Base-by-base conservation (phyloP, 1,140 invertebrate species). In the Asbolus verrucosus region DNA sequence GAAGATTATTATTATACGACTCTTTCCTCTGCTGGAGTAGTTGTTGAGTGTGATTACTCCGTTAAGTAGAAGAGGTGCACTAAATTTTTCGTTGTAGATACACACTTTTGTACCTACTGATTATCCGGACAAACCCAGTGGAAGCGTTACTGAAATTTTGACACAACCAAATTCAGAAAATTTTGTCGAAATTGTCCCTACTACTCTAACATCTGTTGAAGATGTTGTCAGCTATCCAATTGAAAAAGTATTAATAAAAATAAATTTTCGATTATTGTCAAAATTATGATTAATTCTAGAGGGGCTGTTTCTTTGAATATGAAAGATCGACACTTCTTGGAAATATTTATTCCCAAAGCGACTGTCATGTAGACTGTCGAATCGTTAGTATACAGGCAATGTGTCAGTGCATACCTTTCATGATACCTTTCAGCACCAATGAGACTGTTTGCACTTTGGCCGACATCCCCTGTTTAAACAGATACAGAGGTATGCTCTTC, bases 321-420 rank as follows among this genome's bases (percentile, higher is more conserved):
- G 87, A 88, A 66, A 41, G 50, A 0, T 61, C 73, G 0, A 63
- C 79, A 1, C 82, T 79, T 41, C 75, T 77, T 1, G 71, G 77
- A 0, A 68, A 78, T 66, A 54, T 21, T 27, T 89, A 88, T 71
- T 86, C 84, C 11, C 86, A 84, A 71, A 87, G 85, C 70, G 81
- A 87, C 31, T 89, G 88, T 71, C 81, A 88, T 3, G 79, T 85
- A 1, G 78, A 82, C n/a, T 89, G 88, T 74, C 82, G 83, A 9
- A 78, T 85, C 0, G 77, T 78, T 2, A 80, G 83, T 6, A 78
- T 88, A 0, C 71, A 77, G 21, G 76, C 81, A 0, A 73, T 84
- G 0, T 89, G 88, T 71, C 77, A 83, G 8, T 89, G 87, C 69
- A 80, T 83, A 4, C 86, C 87, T 0, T 88, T 85, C 73, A 78